Conservation (phyloP, 2,797 vertebrate species). For the Esox masquinongy region DNA sequence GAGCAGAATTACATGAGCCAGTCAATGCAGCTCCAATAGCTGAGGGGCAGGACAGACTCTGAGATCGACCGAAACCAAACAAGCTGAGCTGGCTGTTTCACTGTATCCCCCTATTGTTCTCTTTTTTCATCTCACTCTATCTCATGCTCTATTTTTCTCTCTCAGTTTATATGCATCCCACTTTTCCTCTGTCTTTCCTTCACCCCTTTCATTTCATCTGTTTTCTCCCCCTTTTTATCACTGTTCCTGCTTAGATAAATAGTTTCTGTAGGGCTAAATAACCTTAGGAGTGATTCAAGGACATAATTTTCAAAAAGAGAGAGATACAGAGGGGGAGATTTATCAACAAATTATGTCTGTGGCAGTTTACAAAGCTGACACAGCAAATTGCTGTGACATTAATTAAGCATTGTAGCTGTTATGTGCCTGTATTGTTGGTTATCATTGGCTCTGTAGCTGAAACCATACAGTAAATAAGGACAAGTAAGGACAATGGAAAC, state of each 20-base stretch:
- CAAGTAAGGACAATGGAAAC: neutral
- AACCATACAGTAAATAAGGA: neutral
- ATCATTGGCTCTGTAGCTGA: conserved; percentile 24
- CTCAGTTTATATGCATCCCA: neutral
- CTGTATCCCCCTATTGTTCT: neutral
- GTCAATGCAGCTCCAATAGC: conserved; percentile 5
- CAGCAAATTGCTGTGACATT: conserved; percentile 57
- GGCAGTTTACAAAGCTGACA: conserved; percentile 50
- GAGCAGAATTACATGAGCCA: neutral
- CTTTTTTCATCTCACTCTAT: no score
- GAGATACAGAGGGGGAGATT: conserved; percentile 32
- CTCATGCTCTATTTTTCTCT: no score
- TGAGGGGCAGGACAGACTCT: neutral
- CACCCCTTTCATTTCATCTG: neutral
- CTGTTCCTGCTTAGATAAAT: conserved; percentile 28
- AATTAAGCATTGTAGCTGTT: conserved; percentile 47
- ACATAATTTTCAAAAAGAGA: conserved; percentile 39
- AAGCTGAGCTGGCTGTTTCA: neutral
- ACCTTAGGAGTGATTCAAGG: conserved; percentile 43
- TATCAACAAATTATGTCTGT: conserved; percentile 35
- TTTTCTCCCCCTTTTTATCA: neutral
- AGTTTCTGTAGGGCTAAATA: conserved; percentile 21
- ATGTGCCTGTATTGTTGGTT: conserved; percentile 48
- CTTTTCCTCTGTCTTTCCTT: neutral
- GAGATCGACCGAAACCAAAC: neutral